Evolutionary conservation across 2,113 vertebrate genomes (phyloP).

Genomic region (Sitta europaea): DNA sequence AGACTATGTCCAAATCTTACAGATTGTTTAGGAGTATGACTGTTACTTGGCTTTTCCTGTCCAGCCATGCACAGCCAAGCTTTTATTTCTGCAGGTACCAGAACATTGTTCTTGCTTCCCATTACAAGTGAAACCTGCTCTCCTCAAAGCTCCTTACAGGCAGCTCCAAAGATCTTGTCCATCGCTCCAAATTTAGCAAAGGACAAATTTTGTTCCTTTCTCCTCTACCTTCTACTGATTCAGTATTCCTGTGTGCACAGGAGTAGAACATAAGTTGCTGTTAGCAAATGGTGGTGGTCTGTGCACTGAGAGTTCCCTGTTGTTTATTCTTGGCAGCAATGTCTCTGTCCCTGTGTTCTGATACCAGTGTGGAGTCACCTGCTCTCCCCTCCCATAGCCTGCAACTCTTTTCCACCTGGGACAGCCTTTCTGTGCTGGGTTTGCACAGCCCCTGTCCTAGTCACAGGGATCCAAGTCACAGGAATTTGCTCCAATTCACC

Average conservation of each 20-base stretch:
- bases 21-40: neutral
- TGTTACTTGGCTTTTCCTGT: neutral
- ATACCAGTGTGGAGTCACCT: neutral
- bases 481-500: neutral
- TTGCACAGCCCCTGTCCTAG: neutral
- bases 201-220: neutral
- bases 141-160: neutral
- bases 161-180: neutral
- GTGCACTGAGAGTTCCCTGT: neutral
- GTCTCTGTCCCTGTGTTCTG: neutral
- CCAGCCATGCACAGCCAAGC: neutral
- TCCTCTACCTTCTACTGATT: neutral
- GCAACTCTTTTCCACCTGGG: neutral
- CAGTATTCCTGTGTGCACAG: neutral
- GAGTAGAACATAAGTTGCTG: accelerated
- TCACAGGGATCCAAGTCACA: neutral
- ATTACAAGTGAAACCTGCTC: neutral
- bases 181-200: neutral
- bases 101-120: neutral
- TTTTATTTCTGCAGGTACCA: neutral
- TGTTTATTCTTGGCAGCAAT: neutral
- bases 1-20: neutral
- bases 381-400: neutral
- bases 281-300: neutral
- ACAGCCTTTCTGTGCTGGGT: neutral